Conservation (phyloP, 2,888 invertebrate genomes). For the Drosophila parthenogenetica region DNA sequence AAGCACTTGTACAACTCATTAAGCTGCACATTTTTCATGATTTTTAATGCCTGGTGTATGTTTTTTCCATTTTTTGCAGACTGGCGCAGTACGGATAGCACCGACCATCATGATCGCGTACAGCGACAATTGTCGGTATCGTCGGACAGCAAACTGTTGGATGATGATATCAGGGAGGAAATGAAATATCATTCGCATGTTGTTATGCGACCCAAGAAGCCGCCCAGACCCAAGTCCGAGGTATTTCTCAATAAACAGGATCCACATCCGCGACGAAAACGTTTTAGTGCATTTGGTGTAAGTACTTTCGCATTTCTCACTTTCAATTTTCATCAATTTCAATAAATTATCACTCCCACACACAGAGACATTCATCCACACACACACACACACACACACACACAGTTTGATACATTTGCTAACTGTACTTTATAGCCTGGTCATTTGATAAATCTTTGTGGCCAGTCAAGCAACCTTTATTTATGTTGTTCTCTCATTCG, state of each 20-base stretch:
- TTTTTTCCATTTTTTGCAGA: constrained; percentile 86
- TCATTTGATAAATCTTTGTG: constrained; percentile 42
- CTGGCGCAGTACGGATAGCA: constrained; percentile 89
- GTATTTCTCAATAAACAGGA: constrained; percentile 93
- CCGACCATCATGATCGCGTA: constrained; percentile 92
- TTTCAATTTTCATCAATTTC: constrained; percentile 39
- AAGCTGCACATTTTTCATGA: constrained; percentile 55
- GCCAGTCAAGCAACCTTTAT: constrained; percentile 20
- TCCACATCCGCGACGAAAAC: constrained; percentile 92
- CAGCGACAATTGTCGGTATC: constrained; percentile 96
- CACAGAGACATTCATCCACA: constrained; percentile 14
- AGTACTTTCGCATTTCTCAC: constrained; percentile 83
- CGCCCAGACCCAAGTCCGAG: constrained; percentile 98
- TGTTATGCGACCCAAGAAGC: constrained; percentile 95
- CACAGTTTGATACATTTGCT: constrained; percentile 10
- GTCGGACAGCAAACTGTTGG: constrained; percentile 95
- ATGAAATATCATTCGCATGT: constrained; percentile 88
- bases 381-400: constrained; percentile 19
- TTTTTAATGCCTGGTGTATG: constrained; percentile 3
- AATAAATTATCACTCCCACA: constrained; percentile 23
- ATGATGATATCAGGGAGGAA: constrained; percentile 95
- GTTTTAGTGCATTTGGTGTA: constrained; percentile 98
- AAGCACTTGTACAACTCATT: constrained; percentile 67
- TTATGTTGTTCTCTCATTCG: not conserved
- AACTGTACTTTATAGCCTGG: constrained; percentile 44